These are phyloP conservation scores for Denticeps clupeoides DNA, from an alignment of 2,797 vertebrate species.

Conservation along the genomic window DNA sequence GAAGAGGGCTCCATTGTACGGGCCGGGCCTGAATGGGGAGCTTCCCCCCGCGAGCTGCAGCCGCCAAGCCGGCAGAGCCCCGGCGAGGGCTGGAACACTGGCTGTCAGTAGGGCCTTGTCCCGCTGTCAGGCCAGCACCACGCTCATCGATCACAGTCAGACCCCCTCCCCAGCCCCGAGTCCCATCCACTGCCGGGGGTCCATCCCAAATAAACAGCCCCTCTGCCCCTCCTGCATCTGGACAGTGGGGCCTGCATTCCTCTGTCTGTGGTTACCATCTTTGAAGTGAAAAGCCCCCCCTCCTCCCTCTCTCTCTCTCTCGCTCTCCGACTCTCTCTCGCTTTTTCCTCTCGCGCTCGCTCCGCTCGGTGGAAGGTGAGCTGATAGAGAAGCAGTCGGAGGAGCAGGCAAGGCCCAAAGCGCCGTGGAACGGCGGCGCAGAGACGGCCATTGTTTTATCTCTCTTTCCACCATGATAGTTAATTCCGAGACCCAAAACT, in stretches of 20 bases:
- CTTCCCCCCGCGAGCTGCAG: constrained; percentile 14
- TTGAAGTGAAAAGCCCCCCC: constrained; percentile 49
- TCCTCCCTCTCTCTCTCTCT: background rate
- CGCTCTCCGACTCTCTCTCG: background rate
- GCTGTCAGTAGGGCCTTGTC: constrained; percentile 37
- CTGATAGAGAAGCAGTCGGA: constrained; percentile 46
- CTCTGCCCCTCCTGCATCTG: constrained; percentile 25
- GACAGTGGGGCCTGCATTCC: constrained; percentile 53
- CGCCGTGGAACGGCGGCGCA: too few relatives aligned
- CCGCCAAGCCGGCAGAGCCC: constrained; percentile 8
- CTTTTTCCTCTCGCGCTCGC: constrained; percentile 5
- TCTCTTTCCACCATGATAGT: too few relatives aligned
- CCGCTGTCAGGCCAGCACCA: constrained; percentile 44
- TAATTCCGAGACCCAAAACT: too few relatives aligned
- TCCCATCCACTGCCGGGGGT: constrained; percentile 39
- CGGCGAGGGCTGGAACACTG: constrained; percentile 39
- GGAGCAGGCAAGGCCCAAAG: constrained; percentile 49
- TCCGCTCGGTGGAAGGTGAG: constrained; percentile 38
- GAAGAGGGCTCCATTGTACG: constrained; percentile 28
- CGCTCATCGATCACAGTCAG: constrained; percentile 59
- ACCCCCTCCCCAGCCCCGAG: constrained; percentile 30
- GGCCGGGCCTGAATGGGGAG: constrained; percentile 21
- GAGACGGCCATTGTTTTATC: too few relatives aligned
- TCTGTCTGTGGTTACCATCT: constrained; percentile 61
- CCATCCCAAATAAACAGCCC: constrained; percentile 52